Percentiles rank a stretch among this genome's conserved stretches.
Conservation (phyloP, 2,888 invertebrate species). For the Orchesellides sinensis region DNA sequence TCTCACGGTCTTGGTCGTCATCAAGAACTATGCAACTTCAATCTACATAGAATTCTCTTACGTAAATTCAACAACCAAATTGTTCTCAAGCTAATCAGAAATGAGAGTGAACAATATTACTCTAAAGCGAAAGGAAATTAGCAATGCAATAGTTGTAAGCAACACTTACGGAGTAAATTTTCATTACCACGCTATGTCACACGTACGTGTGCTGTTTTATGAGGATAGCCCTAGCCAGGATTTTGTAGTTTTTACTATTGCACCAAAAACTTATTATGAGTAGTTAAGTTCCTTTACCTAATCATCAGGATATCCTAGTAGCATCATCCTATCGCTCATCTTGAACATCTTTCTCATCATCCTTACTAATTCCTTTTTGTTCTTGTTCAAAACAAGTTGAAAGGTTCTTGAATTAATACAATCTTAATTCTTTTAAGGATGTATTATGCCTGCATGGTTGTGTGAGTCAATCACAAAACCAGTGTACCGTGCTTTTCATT, state of each 20-base stretch:
- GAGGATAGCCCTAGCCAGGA: not conserved
- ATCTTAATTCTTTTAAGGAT: too few species aligned
- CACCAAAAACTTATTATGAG: too few species aligned
- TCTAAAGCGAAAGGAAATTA: not conserved
- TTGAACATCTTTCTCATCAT: not conserved
- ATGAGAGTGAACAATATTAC: not conserved
- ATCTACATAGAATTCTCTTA: too few species aligned
- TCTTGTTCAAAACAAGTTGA: not conserved
- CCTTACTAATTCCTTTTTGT: not conserved
- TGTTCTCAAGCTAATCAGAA: too few species aligned
- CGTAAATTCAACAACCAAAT: too few species aligned
- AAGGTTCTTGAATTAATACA: too few species aligned
- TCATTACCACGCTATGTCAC: too few species aligned
- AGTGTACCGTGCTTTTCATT: conserved; percentile 1
- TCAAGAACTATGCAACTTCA: too few species aligned
- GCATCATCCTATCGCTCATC: not conserved
- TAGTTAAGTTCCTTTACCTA: not conserved
- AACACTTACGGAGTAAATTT: too few species aligned
- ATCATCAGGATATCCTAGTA: conserved; percentile 13
- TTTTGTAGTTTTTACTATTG: not conserved
- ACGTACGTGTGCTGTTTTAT: not conserved
- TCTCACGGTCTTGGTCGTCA: too few species aligned
- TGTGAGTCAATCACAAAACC: conserved; percentile 2
- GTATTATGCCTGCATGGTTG: not conserved
- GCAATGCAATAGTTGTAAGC: not conserved